phyloP scores from a whole-genome alignment of 1,140 invertebrate genomes.

The Brachionus rubens region DNA sequence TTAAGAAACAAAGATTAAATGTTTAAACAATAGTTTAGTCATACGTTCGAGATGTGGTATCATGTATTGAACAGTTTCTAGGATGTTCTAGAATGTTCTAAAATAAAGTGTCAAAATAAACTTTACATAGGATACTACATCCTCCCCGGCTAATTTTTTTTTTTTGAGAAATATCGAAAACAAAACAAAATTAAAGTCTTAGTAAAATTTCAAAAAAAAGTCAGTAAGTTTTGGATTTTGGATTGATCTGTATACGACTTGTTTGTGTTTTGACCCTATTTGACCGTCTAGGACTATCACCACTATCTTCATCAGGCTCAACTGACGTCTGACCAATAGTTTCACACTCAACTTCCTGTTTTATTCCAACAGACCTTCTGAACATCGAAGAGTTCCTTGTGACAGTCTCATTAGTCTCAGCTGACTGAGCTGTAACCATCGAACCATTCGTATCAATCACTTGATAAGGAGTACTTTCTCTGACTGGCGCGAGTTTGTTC shows the following conservation, averaged over 20 bases:
- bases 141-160: background rate
- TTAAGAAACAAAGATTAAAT: too few relatives aligned
- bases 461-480: background rate
- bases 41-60: too few relatives aligned
- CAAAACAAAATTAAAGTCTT: background rate
- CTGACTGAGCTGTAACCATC: background rate
- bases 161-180: background rate
- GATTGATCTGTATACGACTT: background rate
- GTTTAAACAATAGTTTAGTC: too few relatives aligned
- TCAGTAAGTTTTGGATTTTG: background rate
- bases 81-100: too few relatives aligned
- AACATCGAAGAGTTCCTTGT: background rate
- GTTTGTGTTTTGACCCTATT: background rate
- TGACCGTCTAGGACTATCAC: background rate
- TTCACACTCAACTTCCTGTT: background rate
- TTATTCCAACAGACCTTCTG: background rate
- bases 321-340: background rate
- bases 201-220: background rate
- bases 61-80: too few relatives aligned
- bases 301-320: background rate
- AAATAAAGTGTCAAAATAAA: slow-evolving; percentile 4
- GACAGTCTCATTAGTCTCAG: background rate
- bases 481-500: background rate
- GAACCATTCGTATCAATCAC: background rate
- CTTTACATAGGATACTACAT: slow-evolving; percentile 12